phyloP scores from a whole-genome alignment of 2,113 vertebrate species.

The Zosterops lateralis region DNA sequence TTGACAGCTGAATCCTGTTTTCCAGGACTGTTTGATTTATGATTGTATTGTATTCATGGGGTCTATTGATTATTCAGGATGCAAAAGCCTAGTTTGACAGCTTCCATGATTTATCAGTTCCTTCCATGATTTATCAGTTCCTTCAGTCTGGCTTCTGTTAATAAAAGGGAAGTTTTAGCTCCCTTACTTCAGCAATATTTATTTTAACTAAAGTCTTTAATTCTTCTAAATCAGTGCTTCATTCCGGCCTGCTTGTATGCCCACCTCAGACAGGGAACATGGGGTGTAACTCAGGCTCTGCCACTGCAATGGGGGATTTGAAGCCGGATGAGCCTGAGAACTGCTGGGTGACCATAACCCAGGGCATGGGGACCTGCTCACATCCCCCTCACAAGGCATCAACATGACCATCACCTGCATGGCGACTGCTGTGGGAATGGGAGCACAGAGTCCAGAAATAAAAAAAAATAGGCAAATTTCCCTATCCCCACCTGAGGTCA shows the following conservation, averaged over 20 bases:
- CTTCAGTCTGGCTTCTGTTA: too few relatives aligned
- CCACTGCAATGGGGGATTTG: accelerated
- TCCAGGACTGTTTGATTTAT: too few relatives aligned
- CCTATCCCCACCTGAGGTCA: accelerated
- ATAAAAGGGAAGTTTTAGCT: too few relatives aligned
- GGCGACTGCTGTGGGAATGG: not conserved
- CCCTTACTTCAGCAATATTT: too few relatives aligned
- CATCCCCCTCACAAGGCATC: not conserved
- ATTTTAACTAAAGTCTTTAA: too few relatives aligned
- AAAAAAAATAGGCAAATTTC: not conserved
- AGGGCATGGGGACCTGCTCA: not conserved
- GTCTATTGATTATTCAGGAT: too few relatives aligned
- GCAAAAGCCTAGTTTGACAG: too few relatives aligned
- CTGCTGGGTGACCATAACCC: not conserved
- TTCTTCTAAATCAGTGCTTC: too few relatives aligned
- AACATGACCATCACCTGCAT: not conserved
- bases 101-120: too few relatives aligned
- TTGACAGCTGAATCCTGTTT: too few relatives aligned
- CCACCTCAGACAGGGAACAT: not conserved
- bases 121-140: too few relatives aligned
- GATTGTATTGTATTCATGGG: too few relatives aligned
- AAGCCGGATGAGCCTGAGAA: accelerated
- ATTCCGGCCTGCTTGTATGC: not conserved
- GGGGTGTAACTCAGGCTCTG: not conserved
- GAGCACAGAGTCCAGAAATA: not conserved